Conservation (phyloP, 2,888 invertebrate species). For the Chalcosyrphus nemorum region DNA sequence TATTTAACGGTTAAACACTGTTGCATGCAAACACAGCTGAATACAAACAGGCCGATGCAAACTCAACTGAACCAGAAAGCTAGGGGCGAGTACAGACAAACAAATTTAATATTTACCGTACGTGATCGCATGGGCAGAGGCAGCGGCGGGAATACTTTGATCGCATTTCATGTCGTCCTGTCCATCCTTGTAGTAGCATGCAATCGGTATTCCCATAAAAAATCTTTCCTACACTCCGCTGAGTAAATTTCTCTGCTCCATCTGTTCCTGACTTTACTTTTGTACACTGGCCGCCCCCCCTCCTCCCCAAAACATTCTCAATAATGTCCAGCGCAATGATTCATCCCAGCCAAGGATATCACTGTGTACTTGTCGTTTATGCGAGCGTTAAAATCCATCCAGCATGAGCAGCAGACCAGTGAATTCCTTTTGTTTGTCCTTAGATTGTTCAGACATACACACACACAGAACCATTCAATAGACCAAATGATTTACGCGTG, state of each 20-base stretch:
- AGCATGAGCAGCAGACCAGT: conserved; percentile 7
- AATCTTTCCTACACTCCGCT: conserved; percentile 12
- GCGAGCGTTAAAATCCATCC: conserved; percentile 40
- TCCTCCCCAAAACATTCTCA: conserved; percentile 9
- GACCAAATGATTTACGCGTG: conserved; percentile 55
- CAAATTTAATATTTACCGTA: conserved; percentile 71
- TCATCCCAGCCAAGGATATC: conserved; percentile 61
- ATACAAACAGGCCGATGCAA: neutral
- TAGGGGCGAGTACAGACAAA: conserved; percentile 22
- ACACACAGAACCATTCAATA: conserved; percentile 14
- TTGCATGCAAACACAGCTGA: conserved; percentile 55
- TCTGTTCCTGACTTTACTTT: neutral
- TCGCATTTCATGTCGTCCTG: conserved; percentile 66
- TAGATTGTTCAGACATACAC: neutral
- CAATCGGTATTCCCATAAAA: conserved; percentile 60
- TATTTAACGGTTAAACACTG: conserved; percentile 48
- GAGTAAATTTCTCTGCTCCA: neutral
- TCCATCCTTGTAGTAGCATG: conserved; percentile 61
- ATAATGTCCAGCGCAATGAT: conserved; percentile 65
- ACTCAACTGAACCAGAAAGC: conserved; percentile 1
- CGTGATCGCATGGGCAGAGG: conserved; percentile 54
- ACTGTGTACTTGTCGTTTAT: conserved; percentile 49
- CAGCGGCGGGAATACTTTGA: conserved; percentile 18
- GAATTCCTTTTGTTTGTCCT: conserved; percentile 48
- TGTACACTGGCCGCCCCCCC: neutral